Evolutionary conservation across 2,113 vertebrate genomes (phyloP).

Genomic region (Paradoxurus hermaphroditus): DNA sequence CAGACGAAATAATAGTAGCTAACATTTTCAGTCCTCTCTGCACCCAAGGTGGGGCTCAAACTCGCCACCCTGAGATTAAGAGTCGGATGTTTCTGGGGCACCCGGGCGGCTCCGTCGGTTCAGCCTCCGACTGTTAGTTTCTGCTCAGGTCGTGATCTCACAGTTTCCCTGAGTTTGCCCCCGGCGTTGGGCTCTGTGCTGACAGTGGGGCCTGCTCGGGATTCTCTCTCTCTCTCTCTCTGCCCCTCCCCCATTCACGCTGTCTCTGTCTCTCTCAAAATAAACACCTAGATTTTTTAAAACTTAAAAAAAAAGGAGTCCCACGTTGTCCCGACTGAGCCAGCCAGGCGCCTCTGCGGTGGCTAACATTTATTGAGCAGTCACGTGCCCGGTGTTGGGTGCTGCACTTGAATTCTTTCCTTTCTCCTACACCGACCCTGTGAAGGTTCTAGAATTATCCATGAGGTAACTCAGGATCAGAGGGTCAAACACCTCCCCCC

Average conservation of each 20-base stretch:
- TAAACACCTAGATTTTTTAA: too few relatives aligned
- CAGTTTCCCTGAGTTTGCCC: too few relatives aligned
- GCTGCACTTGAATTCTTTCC: neutral
- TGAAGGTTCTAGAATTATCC: neutral
- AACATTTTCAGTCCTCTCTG: neutral
- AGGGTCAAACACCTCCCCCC: neutral
- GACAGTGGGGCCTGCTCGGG: too few relatives aligned
- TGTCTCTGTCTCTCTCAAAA: too few relatives aligned
- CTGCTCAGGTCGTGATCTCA: too few relatives aligned
- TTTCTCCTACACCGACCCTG: neutral
- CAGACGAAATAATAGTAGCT: neutral
- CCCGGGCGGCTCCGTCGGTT: too few relatives aligned
- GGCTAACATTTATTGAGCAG: neutral
- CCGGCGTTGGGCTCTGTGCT: too few relatives aligned
- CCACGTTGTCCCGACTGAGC: neutral
- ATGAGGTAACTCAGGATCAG: neutral
- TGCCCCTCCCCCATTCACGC: too few relatives aligned
- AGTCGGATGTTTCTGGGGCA: neutral
- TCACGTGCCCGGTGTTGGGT: rapidly evolving
- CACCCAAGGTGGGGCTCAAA: neutral
- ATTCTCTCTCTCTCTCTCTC: too few relatives aligned
- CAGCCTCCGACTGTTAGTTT: too few relatives aligned
- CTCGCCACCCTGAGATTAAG: neutral
- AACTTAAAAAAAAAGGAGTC: neutral
- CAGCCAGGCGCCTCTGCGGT: rapidly evolving